phyloP scores from a whole-genome alignment of 2,888 invertebrate genomes.

The Mythimna lalbum region DNA sequence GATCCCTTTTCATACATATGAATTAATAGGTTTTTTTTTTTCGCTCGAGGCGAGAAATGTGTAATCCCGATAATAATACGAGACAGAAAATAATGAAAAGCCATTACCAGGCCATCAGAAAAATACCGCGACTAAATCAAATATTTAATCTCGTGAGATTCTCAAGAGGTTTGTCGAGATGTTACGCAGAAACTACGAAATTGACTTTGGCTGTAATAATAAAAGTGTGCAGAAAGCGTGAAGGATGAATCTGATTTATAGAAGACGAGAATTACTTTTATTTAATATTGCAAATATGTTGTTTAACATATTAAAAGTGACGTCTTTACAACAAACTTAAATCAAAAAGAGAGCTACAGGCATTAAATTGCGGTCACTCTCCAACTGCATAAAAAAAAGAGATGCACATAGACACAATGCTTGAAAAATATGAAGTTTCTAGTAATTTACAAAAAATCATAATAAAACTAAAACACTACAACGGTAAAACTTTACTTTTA shows the following conservation, averaged over 20 bases:
- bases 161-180: constrained; percentile 50
- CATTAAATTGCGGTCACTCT: too few species aligned
- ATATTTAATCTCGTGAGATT: constrained; percentile 52
- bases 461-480: too few species aligned
- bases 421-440: too few species aligned
- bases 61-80: constrained; percentile 46
- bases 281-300: constrained; percentile 27
- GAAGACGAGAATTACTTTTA: constrained; percentile 10
- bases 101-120: constrained; percentile 54
- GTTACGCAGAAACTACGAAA: constrained; percentile 55
- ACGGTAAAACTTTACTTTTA: too few species aligned
- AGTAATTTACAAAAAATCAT: too few species aligned
- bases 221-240: constrained; percentile 54
- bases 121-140: constrained; percentile 56
- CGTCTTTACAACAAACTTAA: background rate
- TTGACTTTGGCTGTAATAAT: constrained; percentile 57
- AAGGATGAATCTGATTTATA: constrained; percentile 36
- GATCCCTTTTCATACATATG: constrained; percentile 31
- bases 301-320: background rate
- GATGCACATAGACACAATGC: too few species aligned
- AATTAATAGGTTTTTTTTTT: constrained; percentile 32
- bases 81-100: constrained; percentile 55
- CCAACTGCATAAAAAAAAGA: too few species aligned
- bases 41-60: constrained; percentile 34
- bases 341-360: too few species aligned